Evolutionary conservation across 1,140 invertebrate species (phyloP), one percentile per base, ranked within the genome.

Genomic region (Eciton burchellii): DNA sequence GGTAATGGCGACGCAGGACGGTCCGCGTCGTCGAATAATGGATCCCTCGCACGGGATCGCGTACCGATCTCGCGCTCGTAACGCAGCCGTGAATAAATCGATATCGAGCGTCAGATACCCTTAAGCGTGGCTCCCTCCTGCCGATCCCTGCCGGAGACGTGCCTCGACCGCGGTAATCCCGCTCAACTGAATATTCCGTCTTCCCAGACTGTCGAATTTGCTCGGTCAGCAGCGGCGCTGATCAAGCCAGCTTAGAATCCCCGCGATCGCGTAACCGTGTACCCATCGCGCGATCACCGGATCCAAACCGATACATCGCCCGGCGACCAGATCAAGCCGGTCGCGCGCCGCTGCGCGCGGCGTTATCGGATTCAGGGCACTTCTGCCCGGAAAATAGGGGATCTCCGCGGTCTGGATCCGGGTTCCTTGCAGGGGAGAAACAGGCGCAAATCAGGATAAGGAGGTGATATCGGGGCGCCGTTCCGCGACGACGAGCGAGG

Each of bases 121-220:
- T 76, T 76, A 76, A 35, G 21, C 60, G 60, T 26, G 43, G 16
- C 41, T 21, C 26, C 6, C 35, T 35, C 35, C 6, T 29, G 21
- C 26, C 74, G 74, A 68, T 77, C 74, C 47, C 47, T 43, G 52
- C 62, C 21, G 52, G 12, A n/a, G 41, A n/a, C 49, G 26, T 2
- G 0, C n/a, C 35, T 47, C 43, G 74, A 79, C 49, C 63, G 49
- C 74, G 68, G 62, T 79, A 79, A 68, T 79, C 74, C 74, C 35
- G 35, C 24, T 70, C 63, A 79, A 35, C 74, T 70, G 74, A 79
- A 79, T 79, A 79, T 79, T 79, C 74, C 74, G 74, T 79, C 74
- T 57, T 35, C 74, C 35, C 74, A 79, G 74, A 79, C 74, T 79
- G 63, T 79, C 74, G 74, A 70, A 70, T 70, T 65, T 79, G 65